A percentile compares a stretch with the other conserved stretches of the same genome.
Evolutionary conservation across 2,888 invertebrate species (phyloP).

Genomic region (Tipula unca): DNA sequence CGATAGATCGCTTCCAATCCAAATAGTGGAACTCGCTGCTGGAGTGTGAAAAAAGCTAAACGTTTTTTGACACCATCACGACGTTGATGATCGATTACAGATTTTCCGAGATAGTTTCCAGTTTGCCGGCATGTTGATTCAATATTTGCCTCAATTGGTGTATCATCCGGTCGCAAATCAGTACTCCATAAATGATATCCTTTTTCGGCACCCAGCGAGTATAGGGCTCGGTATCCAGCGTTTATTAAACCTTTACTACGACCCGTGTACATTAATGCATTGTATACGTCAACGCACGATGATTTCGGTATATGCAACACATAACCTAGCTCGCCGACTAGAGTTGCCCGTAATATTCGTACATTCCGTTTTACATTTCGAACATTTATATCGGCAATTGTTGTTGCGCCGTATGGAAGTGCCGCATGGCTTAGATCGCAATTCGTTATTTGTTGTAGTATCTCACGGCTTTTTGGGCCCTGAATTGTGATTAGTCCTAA

Average conservation of each 20-base stretch:
- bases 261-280: conserved; percentile 46
- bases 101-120: conserved; percentile 71
- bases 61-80: conserved; percentile 61
- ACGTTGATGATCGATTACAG: conserved; percentile 55
- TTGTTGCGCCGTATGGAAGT: conserved; percentile 55
- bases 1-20: conserved; percentile 80
- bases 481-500: conserved; percentile 78
- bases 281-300: conserved; percentile 29
- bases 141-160: conserved; percentile 77
- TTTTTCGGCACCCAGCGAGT: conserved; percentile 82
- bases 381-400: conserved; percentile 46
- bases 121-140: conserved; percentile 69
- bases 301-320: conserved; percentile 70
- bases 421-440: conserved; percentile 50
- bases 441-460: conserved; percentile 52
- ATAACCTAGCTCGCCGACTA: conserved; percentile 84
- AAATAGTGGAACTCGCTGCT: conserved; percentile 64
- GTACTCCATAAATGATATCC: conserved; percentile 82
- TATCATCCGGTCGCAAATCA: conserved; percentile 74
- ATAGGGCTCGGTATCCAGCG: conserved; percentile 78
- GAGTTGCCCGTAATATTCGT: conserved; percentile 68
- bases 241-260: conserved; percentile 40
- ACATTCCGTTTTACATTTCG: conserved; percentile 30
- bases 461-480: conserved; percentile 55
- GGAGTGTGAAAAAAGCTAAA: conserved; percentile 62